phyloP scores from a whole-genome alignment of 2,113 vertebrate genomes.

The Indicator maculatus region DNA sequence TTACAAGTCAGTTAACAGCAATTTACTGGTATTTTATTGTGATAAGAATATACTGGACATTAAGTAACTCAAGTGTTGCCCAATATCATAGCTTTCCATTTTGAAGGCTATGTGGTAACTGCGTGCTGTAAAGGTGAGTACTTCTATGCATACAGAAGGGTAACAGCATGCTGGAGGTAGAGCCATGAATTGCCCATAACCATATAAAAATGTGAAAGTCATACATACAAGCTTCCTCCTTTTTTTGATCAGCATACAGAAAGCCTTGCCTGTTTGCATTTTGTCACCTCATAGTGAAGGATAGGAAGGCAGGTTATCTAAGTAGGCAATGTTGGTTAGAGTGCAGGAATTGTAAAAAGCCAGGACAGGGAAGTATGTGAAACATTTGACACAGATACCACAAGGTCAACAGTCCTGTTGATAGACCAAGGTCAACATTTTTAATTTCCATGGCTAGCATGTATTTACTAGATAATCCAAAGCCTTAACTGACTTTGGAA shows the following conservation, averaged over 20 bases:
- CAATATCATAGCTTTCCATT: background rate
- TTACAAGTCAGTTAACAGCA: background rate
- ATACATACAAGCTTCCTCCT: background rate
- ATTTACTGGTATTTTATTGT: background rate
- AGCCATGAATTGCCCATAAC: background rate
- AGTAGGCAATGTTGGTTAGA: background rate
- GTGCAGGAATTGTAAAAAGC: background rate
- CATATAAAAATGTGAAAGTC: background rate
- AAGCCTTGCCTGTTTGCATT: background rate
- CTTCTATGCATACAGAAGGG: background rate
- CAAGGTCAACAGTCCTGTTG: background rate
- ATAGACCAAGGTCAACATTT: background rate
- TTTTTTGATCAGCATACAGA: background rate
- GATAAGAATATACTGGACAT: background rate
- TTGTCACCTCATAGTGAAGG: background rate
- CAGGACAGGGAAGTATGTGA: background rate
- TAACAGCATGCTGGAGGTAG: background rate
- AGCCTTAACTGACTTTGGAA: background rate
- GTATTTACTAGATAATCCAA: slow-evolving; percentile 3
- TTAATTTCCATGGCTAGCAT: background rate
- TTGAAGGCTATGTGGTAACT: background rate
- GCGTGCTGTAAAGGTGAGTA: background rate
- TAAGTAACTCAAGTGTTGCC: background rate
- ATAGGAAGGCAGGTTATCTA: background rate
- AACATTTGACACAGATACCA: background rate